Base-by-base conservation (phyloP, 2,113 vertebrate genomes). In the Elephantulus edwardii region DNA sequence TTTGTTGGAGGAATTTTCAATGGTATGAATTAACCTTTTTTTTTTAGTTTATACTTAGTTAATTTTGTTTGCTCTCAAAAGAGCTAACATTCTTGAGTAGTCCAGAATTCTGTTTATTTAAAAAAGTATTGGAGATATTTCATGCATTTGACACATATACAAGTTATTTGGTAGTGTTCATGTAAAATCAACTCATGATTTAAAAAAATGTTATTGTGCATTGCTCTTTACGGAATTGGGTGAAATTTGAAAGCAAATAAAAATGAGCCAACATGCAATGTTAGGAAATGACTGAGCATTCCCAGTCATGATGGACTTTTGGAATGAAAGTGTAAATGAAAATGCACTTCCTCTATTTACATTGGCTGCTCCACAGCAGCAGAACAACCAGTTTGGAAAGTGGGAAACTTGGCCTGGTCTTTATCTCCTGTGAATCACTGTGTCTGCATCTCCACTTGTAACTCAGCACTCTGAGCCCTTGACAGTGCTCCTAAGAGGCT, bases 51-150 rank as follows among this genome's bases (percentile, higher is more conserved):
- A 52, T 46, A 85, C 0, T 8, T 26, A 28, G 85, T 6, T 66
- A 26, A 48, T 40, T 94, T 91, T 83, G 78, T 33, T 89, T 79
- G 13, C 92, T 94, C 94, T 95, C 68, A 71, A 30, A 91, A 92
- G 26, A 94, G 19, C 20, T 75, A 70, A 28, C 19, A 56, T 50
- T 93, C 26, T n/a, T 22, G 26, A 60, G 30, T 9, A 92, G 77
- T 66, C 82, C 17, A 70, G 86, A 70, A 42, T 83, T 89, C 30
- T 92, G 33, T 50, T 96, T 90, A 89, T n/a, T n/a, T 26, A 88
- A 0, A 91, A 93, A 92, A 30, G 42, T 46, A 19, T 0, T 86
- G 72, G 38, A 40, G 2, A 44, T 91, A 54, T 87, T 86, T 91
- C 7, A 86, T 8, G 19, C 62, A 76, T 70, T 93, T 20, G 20